Percentiles rank a stretch among this genome's conserved stretches.
Conservation (phyloP, 2,113 vertebrate genomes). For the Paedocypris sp. region DNA sequence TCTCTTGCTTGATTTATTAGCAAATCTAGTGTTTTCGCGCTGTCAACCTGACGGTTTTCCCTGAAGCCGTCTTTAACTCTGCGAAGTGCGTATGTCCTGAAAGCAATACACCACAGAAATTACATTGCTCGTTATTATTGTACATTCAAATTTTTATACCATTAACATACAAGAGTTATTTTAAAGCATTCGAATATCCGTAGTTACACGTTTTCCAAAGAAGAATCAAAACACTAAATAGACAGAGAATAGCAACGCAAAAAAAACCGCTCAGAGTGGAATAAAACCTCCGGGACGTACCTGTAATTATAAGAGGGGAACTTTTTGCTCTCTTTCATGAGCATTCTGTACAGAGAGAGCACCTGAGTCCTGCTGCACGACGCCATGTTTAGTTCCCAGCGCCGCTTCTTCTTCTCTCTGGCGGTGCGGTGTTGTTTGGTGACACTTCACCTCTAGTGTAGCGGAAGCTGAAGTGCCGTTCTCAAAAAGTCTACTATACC, state of each 20-base stretch:
- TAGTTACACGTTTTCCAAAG: too few species aligned
- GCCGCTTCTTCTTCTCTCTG: neutral
- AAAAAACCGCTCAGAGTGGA: too few species aligned
- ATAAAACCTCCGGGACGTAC: constrained; percentile 44
- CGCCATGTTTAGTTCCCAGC: constrained; percentile 58
- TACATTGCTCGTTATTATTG: too few species aligned
- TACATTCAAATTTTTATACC: too few species aligned
- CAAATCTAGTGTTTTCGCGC: constrained; percentile 64
- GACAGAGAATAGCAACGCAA: too few species aligned
- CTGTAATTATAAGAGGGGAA: constrained; percentile 71
- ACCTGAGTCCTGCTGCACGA: constrained; percentile 63
- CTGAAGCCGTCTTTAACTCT: constrained; percentile 75
- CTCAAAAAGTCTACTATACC: too few species aligned
- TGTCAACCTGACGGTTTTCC: constrained; percentile 65
- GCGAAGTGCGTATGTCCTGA: constrained; percentile 71
- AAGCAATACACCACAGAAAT: too few species aligned
- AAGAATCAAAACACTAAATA: too few species aligned
- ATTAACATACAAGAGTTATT: too few species aligned
- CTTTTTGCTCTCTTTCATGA: constrained; percentile 67
- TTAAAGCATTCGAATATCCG: too few species aligned
- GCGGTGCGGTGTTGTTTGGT: neutral
- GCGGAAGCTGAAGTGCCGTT: too few species aligned
- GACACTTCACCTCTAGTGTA: neutral
- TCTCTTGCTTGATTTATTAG: constrained; percentile 65
- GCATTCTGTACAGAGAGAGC: constrained; percentile 63